Evolutionary conservation across 1,140 invertebrate species (phyloP).

Genomic region (Ceratitis capitata): DNA sequence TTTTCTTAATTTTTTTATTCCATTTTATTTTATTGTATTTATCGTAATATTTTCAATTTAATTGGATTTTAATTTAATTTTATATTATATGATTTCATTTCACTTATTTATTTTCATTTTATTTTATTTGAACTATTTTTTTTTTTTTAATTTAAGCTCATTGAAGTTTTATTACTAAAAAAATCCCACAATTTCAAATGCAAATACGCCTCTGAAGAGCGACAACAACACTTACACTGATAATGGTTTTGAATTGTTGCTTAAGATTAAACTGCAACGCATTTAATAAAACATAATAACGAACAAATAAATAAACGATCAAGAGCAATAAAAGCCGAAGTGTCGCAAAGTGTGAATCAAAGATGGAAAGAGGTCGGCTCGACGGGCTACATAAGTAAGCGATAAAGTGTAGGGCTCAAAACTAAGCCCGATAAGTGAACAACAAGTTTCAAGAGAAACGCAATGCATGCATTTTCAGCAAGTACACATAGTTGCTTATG

Average conservation of each 20-base stretch:
- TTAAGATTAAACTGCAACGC: neutral
- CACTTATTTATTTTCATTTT: no score
- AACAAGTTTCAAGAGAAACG: neutral
- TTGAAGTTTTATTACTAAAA: no score
- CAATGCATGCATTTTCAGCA: neutral
- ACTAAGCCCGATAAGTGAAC: neutral
- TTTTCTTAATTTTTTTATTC: no score
- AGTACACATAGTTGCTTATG: neutral
- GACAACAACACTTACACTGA: neutral
- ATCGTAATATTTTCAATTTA: no score
- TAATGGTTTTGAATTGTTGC: neutral
- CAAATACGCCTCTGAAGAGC: neutral
- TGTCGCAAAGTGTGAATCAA: no score
- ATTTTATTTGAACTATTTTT: no score
- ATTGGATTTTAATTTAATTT: no score
- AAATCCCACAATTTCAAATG: no score
- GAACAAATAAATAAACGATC: slow-evolving; percentile 5
- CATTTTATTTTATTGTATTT: no score
- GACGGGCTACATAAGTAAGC: neutral
- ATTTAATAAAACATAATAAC: neutral
- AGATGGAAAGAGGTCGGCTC: neutral
- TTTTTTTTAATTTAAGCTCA: no score
- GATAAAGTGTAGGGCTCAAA: neutral
- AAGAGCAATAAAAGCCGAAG: neutral
- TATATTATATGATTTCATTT: no score